Percentiles rank a stretch among this genome's conserved stretches.
phyloP scores from a whole-genome alignment of 2,888 invertebrate species.

The Xestia c-nigrum region DNA sequence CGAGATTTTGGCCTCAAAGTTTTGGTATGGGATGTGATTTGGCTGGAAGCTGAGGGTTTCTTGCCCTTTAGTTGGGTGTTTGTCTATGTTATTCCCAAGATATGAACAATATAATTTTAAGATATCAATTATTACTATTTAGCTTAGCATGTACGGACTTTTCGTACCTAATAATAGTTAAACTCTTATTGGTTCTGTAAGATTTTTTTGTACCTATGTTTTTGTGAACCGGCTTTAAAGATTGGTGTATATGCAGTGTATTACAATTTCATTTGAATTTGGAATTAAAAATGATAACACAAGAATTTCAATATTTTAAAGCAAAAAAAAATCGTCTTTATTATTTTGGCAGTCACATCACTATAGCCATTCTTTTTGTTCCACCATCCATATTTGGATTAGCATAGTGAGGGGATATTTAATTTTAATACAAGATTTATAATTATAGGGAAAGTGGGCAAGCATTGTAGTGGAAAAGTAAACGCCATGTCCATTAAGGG shows the following conservation, averaged over 20 bases:
- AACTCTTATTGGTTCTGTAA: not conserved
- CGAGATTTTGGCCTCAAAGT: constrained; percentile 45
- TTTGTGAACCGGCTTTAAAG: too few relatives aligned
- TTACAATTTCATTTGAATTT: not conserved
- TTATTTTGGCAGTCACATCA: constrained; percentile 36
- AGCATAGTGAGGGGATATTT: constrained; percentile 27
- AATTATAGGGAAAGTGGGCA: constrained; percentile 55
- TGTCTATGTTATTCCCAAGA: not conserved
- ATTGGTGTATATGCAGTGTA: not conserved
- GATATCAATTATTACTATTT: not conserved
- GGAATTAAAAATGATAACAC: not conserved
- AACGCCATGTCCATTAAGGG: constrained; percentile 33
- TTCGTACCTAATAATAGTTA: not conserved
- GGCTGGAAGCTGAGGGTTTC: not conserved
- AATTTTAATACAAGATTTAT: constrained; percentile 59
- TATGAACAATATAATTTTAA: not conserved
- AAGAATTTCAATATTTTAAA: not conserved
- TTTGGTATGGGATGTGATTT: constrained; percentile 8
- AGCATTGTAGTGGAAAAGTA: constrained; percentile 59
- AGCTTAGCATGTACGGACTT: not conserved
- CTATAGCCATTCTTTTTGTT: constrained; percentile 49
- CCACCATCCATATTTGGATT: constrained; percentile 47
- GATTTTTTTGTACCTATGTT: not conserved
- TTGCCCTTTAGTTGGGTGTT: not conserved
- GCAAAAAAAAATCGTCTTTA: not conserved